Evolutionary conservation across 2,888 invertebrate genomes (phyloP), one percentile per base, ranked within the genome.

Genomic region (Lottia gigantea): DNA sequence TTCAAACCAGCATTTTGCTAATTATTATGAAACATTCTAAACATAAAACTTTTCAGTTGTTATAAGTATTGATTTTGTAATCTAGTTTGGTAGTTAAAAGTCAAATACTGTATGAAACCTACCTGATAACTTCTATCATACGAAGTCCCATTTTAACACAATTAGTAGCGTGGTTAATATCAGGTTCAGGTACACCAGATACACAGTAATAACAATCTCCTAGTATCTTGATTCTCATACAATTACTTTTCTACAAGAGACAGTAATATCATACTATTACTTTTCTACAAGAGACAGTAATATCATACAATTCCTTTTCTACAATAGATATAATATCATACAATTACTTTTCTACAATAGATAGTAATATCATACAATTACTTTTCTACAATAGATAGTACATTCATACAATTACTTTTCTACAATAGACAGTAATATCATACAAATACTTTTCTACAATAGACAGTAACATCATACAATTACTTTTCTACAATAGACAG

Each of bases 181-280:
- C 82, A 0, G 88, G 83, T 11, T 84, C 86, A 0, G 90, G 89
- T 14, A 90, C 76, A 1, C 90, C 90, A 67, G 88, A 86, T 25
- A 90, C 89, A 80, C 90, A 90, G 77, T 89, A 89, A 79, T 90
- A 90, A 76, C 89, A 89, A 77, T 90, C 90, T 0, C 90, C 90
- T 7, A 90, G 83, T 64, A 90, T 88, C 82, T 90, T 90, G 26
- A 90, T 90, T 26, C 90, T 79, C 79, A 88, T 83, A 76, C 90
- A 90, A 69, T 88, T 85, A 76, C 89, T 87, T 63, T 88, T 88
- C 90, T 90, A 80, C 23, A 77, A 78, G 12, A 62, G 1, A 40
- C 40, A 40, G 7, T 40, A 40, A 40, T 40, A 40, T 80, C 79
- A 88, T 83, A 76, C 90, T 90, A 69, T 88, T 85, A 76, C 89